Evolutionary conservation across 2,888 invertebrate genomes (phyloP), one percentile per base, ranked within the genome.

Genomic region (Dynastes maya): DNA sequence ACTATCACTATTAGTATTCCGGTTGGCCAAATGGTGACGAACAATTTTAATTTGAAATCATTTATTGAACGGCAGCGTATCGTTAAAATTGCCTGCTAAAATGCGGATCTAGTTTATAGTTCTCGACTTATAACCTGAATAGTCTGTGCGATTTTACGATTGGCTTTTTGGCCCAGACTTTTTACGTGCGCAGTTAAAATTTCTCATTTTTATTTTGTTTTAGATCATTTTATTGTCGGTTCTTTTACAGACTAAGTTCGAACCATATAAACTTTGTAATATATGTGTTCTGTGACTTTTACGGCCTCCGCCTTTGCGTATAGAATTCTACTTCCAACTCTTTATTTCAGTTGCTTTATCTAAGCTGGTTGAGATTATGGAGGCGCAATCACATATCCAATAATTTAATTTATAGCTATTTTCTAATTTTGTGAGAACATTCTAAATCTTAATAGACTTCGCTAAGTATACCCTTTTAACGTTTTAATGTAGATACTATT

Each of bases 221-320:
- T 84, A 84, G 85, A 84, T 84, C 85, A 84, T 86, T 87, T 87
- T 87, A 86, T 86, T 85, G 87, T 85, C 87, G 88, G 87, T 86
- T 86, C 86, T 86, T 87, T 87, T 85, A 85, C 86, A 83, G 85
- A 85, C 86, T 86, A 83, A 86, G 85, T 87, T 86, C 85, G 86
- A 86, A 85, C 86, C 86, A 86, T 88, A 88, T 88, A 88, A 88
- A 88, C 88, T 88, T 88, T 86, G 88, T 88, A 88, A 88, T 88
- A 88, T 88, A 88, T 88, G 87, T 87, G 87, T 86, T 87, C 84
- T 84, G 84, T 85, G 88, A 88, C 88, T 86, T 87, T 88, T 85
- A 87, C 83, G 58, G 61, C 27, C 72, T 40, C 22, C 40, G 61
- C 45, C 72, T 45, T 61, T 74, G 72, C 61, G 72, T 58, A 74